These are phyloP conservation scores for Carassius auratus DNA, from an alignment of 2,113 vertebrate species.

Conservation along the genomic window DNA sequence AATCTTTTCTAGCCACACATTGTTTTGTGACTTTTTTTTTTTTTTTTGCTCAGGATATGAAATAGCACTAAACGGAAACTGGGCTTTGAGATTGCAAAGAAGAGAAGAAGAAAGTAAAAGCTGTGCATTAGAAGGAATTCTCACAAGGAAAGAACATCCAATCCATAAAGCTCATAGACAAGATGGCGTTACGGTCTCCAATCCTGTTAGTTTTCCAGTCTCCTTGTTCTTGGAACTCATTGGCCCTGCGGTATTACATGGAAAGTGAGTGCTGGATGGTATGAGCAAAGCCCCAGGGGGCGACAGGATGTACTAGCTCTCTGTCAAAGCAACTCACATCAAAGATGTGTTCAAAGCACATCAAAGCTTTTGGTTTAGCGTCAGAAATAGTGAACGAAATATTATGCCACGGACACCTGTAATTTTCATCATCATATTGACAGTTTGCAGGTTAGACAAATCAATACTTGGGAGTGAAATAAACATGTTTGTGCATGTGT, in stretches of 20 bases:
- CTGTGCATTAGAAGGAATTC: slow-evolving; percentile 8
- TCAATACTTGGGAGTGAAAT: background rate
- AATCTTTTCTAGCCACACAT: slow-evolving; percentile 15
- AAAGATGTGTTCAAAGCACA: background rate
- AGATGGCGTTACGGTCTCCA: background rate
- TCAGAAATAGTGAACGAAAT: background rate
- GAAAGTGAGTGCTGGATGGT: slow-evolving; percentile 8
- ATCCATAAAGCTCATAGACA: slow-evolving; percentile 7
- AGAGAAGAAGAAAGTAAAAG: slow-evolving; percentile 16
- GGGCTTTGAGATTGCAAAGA: slow-evolving; percentile 26
- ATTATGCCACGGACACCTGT: background rate
- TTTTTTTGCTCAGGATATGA: slow-evolving; percentile 16
- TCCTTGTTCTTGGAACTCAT: slow-evolving; percentile 16
- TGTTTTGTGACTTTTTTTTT: slow-evolving; percentile 10
- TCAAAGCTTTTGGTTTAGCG: background rate
- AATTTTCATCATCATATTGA: background rate
- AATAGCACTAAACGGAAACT: slow-evolving; percentile 32
- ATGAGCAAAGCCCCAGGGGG: background rate
- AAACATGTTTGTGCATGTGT: background rate
- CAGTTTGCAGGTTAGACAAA: background rate
- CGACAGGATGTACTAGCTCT: background rate
- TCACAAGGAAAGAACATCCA: slow-evolving; percentile 30
- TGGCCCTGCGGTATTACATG: background rate
- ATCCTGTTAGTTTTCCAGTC: slow-evolving; percentile 31
- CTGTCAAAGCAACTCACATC: background rate